These are phyloP conservation scores for Prietella phreatophila DNA, from an alignment of 2,113 vertebrate species.

Conservation along the genomic window DNA sequence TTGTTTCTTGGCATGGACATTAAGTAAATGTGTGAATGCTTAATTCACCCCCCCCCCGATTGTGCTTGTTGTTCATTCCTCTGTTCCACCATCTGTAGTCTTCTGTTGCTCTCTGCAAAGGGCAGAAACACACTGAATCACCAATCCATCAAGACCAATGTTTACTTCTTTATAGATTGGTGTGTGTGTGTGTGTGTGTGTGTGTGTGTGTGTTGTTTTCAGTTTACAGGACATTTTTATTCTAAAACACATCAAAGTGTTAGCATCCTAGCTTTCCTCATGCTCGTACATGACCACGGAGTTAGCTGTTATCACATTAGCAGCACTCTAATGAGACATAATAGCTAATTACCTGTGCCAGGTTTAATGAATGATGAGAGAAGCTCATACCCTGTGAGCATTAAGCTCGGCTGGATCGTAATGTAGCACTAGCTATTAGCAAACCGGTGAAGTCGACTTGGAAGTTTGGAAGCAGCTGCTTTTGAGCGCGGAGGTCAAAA, in stretches of 20 bases:
- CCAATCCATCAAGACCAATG: background rate
- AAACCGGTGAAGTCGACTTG: conserved; percentile 7
- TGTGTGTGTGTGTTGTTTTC: background rate
- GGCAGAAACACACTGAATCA: conserved; percentile 32
- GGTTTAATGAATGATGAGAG: conserved; percentile 19
- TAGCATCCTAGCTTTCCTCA: background rate
- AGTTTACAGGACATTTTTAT: background rate
- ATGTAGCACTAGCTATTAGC: background rate
- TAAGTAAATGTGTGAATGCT: background rate
- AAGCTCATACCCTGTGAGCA: conserved; percentile 3
- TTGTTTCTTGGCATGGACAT: background rate
- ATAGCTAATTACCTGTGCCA: conserved; percentile 28
- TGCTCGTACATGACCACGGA: too few species aligned
- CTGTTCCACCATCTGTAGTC: conserved; percentile 15
- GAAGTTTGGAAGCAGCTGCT: background rate
- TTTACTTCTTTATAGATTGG: conserved; percentile 7
- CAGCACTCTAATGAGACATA: background rate
- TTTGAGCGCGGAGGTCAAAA: background rate
- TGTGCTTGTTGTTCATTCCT: background rate
- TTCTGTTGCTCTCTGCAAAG: conserved; percentile 10
- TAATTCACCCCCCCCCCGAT: background rate
- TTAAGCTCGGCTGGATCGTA: background rate
- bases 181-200: conserved; percentile 23
- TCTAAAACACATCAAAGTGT: background rate
- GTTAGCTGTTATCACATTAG: background rate